phyloP scores from a whole-genome alignment of 2,113 vertebrate species.

The Rhadina sibilatrix region DNA sequence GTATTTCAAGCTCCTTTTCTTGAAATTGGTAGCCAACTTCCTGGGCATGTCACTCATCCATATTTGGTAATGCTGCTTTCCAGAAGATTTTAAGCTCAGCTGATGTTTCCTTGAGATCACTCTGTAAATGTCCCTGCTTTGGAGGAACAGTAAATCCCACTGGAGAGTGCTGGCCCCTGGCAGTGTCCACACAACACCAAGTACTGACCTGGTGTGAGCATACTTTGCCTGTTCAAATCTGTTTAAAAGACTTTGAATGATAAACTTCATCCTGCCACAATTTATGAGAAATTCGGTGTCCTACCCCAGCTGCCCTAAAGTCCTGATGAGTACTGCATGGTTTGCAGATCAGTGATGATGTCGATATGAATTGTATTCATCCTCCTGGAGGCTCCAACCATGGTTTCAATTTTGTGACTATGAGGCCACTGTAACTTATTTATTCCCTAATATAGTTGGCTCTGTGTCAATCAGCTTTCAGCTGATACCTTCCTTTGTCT shows the following conservation, averaged over 20 bases:
- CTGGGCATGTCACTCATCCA: neutral
- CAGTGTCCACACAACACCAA: rapidly evolving
- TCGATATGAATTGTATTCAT: neutral
- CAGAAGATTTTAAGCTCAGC: neutral
- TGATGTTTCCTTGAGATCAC: neutral
- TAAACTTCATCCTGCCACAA: neutral
- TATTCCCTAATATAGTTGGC: neutral
- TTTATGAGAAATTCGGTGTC: neutral
- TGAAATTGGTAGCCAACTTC: neutral
- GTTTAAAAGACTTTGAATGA: neutral
- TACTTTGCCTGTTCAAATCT: neutral
- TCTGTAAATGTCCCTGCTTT: neutral
- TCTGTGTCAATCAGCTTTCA: neutral
- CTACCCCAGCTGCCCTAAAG: neutral
- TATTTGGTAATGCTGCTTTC: neutral
- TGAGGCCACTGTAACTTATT: neutral
- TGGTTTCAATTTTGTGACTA: neutral
- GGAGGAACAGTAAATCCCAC: neutral
- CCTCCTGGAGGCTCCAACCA: neutral
- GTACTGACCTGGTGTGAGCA: rapidly evolving
- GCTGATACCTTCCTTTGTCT: neutral
- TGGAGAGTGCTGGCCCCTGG: rapidly evolving
- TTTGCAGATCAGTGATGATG: neutral
- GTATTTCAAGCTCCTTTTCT: neutral
- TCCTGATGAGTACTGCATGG: neutral